Evolutionary conservation across 2,888 invertebrate species (phyloP).

Genomic region (Troides aeacus): DNA sequence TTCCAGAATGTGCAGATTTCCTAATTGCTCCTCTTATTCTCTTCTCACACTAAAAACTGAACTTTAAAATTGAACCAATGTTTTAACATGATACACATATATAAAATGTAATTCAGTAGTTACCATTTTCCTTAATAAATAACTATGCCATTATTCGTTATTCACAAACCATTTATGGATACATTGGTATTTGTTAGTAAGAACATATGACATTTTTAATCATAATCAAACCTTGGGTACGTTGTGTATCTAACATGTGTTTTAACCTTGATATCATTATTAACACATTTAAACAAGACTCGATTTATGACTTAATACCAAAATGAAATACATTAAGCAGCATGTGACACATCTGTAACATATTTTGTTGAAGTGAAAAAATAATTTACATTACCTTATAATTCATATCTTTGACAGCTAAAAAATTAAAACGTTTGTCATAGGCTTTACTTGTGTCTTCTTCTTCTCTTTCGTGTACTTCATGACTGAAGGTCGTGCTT

Average conservation of each 20-base stretch:
- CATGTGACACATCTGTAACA: background rate
- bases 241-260: conserved; percentile 13
- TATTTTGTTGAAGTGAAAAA: background rate
- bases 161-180: background rate
- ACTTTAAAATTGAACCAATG: too few relatives aligned
- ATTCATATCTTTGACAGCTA: too few relatives aligned
- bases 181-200: conserved; percentile 1
- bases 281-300: conserved; percentile 11
- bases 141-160: background rate
- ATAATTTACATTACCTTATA: too few relatives aligned
- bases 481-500: too few relatives aligned
- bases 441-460: too few relatives aligned
- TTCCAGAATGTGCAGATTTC: too few relatives aligned
- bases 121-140: background rate
- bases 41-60: too few relatives aligned
- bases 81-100: too few relatives aligned
- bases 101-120: too few relatives aligned
- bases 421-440: too few relatives aligned
- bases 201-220: conserved; percentile 18
- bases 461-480: too few relatives aligned
- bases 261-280: conserved; percentile 18
- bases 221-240: conserved; percentile 11
- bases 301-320: conserved; percentile 1
- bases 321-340: background rate
- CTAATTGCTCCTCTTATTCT: too few relatives aligned